phyloP scores from a whole-genome alignment of 2,797 vertebrate species.

The Sitta carolinensis region DNA sequence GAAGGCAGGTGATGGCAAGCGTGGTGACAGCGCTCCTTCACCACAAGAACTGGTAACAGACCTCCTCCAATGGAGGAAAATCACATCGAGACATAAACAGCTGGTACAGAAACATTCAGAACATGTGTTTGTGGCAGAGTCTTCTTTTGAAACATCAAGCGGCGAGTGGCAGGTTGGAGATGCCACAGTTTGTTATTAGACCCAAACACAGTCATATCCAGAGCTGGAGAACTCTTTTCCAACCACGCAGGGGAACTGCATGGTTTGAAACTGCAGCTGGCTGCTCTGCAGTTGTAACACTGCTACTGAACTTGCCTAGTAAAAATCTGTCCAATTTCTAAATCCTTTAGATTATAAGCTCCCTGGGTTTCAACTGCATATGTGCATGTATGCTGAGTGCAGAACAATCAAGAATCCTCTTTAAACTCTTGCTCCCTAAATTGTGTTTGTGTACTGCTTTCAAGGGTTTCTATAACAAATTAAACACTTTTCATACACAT shows the following conservation, averaged over 20 bases:
- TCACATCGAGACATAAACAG: neutral
- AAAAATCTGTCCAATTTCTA: neutral
- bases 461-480: neutral
- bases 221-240: neutral
- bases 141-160: neutral
- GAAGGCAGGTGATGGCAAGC: neutral
- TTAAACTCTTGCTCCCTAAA: neutral
- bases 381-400: neutral
- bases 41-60: neutral
- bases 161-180: fast-evolving
- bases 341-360: neutral
- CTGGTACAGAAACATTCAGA: neutral
- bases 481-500: neutral
- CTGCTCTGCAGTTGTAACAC: neutral
- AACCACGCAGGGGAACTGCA: neutral
- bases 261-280: neutral
- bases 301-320: neutral
- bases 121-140: neutral
- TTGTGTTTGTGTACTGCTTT: neutral
- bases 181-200: neutral
- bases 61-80: neutral
- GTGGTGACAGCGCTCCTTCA: neutral
- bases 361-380: neutral
- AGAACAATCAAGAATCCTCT: neutral
- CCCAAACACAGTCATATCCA: fast-evolving